Evolutionary conservation across 2,113 vertebrate species (phyloP).

Genomic region (Antechinus stuartii): DNA sequence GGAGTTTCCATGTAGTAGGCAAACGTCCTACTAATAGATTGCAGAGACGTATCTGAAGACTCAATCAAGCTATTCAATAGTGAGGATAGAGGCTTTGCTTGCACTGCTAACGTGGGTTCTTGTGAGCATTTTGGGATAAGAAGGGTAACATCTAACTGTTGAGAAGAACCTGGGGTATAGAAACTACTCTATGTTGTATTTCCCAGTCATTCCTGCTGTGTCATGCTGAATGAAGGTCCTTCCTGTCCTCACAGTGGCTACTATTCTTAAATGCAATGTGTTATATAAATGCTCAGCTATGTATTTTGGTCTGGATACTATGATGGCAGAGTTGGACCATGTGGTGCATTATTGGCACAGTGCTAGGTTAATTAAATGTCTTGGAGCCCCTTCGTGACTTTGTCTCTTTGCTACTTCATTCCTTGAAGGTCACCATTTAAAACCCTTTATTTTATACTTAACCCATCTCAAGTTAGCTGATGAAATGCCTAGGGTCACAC

Average conservation of each 20-base stretch:
- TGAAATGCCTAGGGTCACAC: slow-evolving; percentile 34
- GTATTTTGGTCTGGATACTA: background rate
- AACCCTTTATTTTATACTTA: slow-evolving; percentile 2
- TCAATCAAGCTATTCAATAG: background rate
- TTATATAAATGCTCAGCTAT: background rate
- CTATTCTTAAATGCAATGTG: background rate
- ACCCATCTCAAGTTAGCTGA: background rate
- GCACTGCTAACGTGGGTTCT: background rate
- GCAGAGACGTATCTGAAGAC: background rate
- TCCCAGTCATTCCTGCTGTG: background rate
- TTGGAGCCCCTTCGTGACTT: background rate
- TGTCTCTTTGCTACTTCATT: background rate
- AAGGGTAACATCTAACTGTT: background rate
- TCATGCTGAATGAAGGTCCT: background rate
- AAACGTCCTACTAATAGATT: background rate
- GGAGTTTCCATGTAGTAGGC: background rate
- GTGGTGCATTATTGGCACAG: background rate
- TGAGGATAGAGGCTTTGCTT: background rate
- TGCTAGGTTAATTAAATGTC: background rate
- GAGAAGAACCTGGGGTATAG: background rate
- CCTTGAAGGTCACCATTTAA: slow-evolving; percentile 27
- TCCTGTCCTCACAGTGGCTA: background rate
- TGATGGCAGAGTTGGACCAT: background rate
- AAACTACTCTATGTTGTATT: background rate
- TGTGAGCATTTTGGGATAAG: background rate